Evolutionary conservation across 2,888 invertebrate genomes (phyloP), one percentile per base, ranked within the genome.

Genomic region (Zaprionus lineosus): DNA sequence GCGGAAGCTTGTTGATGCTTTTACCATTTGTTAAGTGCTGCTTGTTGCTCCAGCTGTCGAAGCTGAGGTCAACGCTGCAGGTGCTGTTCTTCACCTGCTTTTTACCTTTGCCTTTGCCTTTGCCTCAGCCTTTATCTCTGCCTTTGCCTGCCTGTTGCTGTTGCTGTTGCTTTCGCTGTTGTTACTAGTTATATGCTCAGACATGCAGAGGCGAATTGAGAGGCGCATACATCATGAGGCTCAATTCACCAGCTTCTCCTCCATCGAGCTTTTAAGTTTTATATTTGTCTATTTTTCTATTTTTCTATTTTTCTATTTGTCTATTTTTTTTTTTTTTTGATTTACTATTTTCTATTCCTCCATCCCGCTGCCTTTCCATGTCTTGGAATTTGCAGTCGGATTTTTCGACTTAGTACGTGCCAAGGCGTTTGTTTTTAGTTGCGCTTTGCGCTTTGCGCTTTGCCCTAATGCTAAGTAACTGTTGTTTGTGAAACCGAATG

Each of bases 1-100:
- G 76, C 84, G 85, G 85, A 83, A 85, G 79, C 76, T 79, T 84
- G 79, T 82, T 83, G 81, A 81, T 79, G 81, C 85, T 85, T 83
- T 79, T 85, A 79, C 85, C 81, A 81, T 85, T 81, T 81, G 85
- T 81, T 85, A 81, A 81, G 81, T 81, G 81, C 85, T 81, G 85
- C 81, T 83, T 85, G 85, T 85, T 85, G 81, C 85, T 84, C 74
- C 77, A 78, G 84, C 77, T 78, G 77, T 83, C 77, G 77, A 78
- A 79, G 81, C 74, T 84, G 83, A 82, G 84, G 84, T 84, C 83
- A 81, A 79, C 78, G 71, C 79, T 86, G 84, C 84, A 77, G 79
- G 81, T 70, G 64, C 61, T 61, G 74, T 69, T 41, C 60, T 41
- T 40, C 55, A 70, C 40, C 65, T 64, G 16, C 44, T 61, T 48